Conservation (phyloP, 2,797 vertebrate genomes). For the Glyptemys insculpta region DNA sequence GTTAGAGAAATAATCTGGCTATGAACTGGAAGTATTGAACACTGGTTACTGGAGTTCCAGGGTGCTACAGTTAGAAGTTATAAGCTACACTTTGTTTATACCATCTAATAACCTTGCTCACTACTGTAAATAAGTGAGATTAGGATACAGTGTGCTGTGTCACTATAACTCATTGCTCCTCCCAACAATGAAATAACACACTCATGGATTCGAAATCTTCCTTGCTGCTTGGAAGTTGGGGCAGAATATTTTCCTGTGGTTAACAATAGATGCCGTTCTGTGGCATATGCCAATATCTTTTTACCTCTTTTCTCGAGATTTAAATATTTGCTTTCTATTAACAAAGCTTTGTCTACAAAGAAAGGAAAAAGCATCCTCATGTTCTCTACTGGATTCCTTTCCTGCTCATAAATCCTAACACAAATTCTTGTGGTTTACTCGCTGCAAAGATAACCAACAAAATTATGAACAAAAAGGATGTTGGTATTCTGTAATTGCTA, state of each 20-base stretch:
- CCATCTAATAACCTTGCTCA: background rate
- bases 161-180: background rate
- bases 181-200: background rate
- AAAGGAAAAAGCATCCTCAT: constrained; percentile 1
- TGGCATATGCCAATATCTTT: background rate
- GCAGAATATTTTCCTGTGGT: background rate
- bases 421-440: constrained; percentile 24
- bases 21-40: background rate
- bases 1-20: background rate
- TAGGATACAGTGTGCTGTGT: background rate
- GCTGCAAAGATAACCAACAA: constrained; percentile 5
- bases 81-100: background rate
- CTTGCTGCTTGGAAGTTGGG: background rate
- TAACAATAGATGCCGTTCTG: background rate
- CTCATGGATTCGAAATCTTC: background rate
- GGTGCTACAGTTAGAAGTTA: background rate
- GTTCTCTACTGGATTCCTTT: constrained; percentile 2
- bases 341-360: constrained; percentile 19
- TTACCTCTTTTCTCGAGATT: background rate
- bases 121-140: background rate
- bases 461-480: constrained; percentile 46
- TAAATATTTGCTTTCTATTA: constrained; percentile 19
- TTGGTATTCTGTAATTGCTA: constrained; percentile 29
- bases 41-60: background rate
- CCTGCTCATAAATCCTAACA: background rate